Base-by-base conservation (phyloP, 2,888 invertebrate species). In the Apeira syringaria region DNA sequence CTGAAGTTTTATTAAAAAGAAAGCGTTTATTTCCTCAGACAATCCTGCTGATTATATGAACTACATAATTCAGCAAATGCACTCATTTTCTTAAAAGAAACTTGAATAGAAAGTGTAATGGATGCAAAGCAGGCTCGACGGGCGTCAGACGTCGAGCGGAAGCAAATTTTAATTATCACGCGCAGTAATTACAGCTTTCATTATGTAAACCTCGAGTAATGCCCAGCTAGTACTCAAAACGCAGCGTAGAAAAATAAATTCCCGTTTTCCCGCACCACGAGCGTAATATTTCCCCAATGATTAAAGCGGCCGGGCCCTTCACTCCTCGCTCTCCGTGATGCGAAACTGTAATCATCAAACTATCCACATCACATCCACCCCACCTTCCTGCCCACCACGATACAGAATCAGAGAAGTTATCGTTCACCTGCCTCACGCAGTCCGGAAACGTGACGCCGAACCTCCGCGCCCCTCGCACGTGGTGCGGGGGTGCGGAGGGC, bases 231-330 rank as follows among this genome's bases (percentile, higher is more conserved):
- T 37, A 27, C 26, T 44, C 41, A 36, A 53, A 54, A 58, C 42
- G 53, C 53, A 52, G 30, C 30, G 45, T 22, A 26, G 20, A 46
- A 40, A 53, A 59, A 59, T 61, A 65, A 70, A 71, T 67, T 64
- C 54, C 45, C 54, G 68, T 61, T 66, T 66, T 54, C 27, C n/a
- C 15, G 43, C 43, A 18, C n/a, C 24, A 27, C 44, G 56, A 61
- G 64, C 65, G 53, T 68, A 66, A 77, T 74, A 83, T 84, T 82
- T 81, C 87, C 84, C 86, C 84, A 83, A 84, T 87, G 85, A 86
- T 82, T 81, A 82, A 80, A 83, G 78, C 72, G 62, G 48, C 58
- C 56, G 50, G 64, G 64, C 66, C 68, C 71, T 68, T 63, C 72
- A 57, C 71, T 63, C 67, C 20, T 1, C 20, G 56, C 78, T 70